These are phyloP conservation scores for Apostichopus californicus DNA, from an alignment of 35 echinoderm and acorn worm genomes.

Conservation along the genomic window DNA sequence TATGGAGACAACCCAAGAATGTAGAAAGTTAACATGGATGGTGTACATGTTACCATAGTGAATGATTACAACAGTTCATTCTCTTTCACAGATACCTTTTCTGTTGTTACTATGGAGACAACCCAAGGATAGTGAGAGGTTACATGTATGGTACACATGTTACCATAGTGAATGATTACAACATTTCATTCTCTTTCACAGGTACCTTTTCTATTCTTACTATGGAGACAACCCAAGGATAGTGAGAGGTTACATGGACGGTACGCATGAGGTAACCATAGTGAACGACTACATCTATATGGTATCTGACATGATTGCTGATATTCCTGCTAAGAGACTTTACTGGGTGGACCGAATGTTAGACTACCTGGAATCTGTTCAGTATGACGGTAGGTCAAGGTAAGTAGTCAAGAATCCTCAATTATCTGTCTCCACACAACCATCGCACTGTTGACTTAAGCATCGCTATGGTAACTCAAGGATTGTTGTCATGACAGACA, in stretches of 20 bases:
- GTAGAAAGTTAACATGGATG: constrained; percentile 77
- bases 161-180: constrained; percentile 44
- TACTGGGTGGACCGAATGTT: constrained; percentile 77
- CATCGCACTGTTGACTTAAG: no score
- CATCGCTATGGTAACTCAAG: no score
- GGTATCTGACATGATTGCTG: constrained; percentile 58
- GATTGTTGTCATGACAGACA: no score
- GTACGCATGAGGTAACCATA: constrained; percentile 47
- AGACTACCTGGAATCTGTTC: constrained; percentile 67
- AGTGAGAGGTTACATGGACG: constrained; percentile 78
- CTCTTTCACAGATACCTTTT: constrained; percentile 73
- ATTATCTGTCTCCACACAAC: no score
- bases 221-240: constrained; percentile 4
- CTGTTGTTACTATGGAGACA: constrained; percentile 2
- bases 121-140: constrained; percentile 32
- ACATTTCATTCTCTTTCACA: constrained; percentile 1
- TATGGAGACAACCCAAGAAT: not conserved
- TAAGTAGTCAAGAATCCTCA: not conserved
- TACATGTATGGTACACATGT: constrained; percentile 76
- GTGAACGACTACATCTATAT: constrained; percentile 54
- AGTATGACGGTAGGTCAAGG: constrained; percentile 80
- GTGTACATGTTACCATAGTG: constrained; percentile 51
- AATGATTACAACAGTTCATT: no score
- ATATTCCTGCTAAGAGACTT: constrained; percentile 70
- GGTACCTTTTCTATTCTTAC: constrained; percentile 71